Conservation (phyloP, 1,140 invertebrate genomes). For the Protaetia brevitarsis region DNA sequence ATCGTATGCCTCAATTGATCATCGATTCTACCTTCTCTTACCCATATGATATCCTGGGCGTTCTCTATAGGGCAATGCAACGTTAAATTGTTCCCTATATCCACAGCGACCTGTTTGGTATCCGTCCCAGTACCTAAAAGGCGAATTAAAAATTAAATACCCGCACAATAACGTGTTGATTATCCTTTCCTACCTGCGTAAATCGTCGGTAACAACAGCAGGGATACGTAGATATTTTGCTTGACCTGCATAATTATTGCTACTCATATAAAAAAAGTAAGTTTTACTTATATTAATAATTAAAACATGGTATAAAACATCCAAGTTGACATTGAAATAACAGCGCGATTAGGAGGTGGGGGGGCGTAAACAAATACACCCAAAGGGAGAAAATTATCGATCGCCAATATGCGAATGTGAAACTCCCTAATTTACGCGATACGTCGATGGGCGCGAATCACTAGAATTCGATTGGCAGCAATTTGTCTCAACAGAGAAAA, state of each 20-base stretch:
- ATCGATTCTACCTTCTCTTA: conserved; percentile 62
- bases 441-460: too few relatives aligned
- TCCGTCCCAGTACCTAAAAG: neutral
- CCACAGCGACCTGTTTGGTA: conserved; percentile 51
- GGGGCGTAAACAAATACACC: conserved; percentile 21
- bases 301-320: too few relatives aligned
- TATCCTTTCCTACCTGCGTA: neutral
- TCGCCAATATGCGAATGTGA: neutral
- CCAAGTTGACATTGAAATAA: conserved; percentile 12
- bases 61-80: conserved; percentile 57
- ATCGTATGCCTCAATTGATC: conserved; percentile 53
- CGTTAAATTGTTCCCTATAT: conserved; percentile 64
- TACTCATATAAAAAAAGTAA: conserved; percentile 18
- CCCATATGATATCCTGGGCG: conserved; percentile 61
- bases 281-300: too few relatives aligned
- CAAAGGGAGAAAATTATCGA: conserved; percentile 17
- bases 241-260: conserved; percentile 11
- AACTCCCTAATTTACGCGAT: neutral
- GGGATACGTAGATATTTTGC: neutral
- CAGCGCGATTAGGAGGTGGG: too few relatives aligned
- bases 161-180: neutral
- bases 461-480: too few relatives aligned
- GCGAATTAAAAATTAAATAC: neutral
- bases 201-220: conserved; percentile 8
- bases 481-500: too few relatives aligned